Conservation (phyloP, 2,888 invertebrate species). For the Theodoxus fluviatilis region DNA sequence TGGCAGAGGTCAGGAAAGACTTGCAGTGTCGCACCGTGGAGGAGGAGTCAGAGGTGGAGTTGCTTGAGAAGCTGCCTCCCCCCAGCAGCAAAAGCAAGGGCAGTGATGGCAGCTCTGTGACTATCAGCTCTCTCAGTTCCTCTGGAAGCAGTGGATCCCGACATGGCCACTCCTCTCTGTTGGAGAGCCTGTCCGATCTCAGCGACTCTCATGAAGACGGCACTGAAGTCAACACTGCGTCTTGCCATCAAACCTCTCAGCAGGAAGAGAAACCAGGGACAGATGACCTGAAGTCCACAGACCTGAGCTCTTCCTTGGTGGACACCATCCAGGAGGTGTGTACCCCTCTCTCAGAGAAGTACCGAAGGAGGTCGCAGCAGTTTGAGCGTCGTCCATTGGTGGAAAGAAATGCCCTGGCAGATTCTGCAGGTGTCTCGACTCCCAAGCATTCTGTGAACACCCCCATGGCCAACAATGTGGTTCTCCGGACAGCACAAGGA, state of each 20-base stretch:
- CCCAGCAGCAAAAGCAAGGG: constrained; percentile 36
- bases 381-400: too few species aligned
- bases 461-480: constrained; percentile 15
- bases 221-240: too few species aligned
- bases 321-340: constrained; percentile 44
- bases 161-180: neutral
- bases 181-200: neutral
- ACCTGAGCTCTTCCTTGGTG: constrained; percentile 37
- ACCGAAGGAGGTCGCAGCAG: constrained; percentile 10
- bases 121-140: constrained; percentile 7
- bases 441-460: too few species aligned
- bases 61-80: constrained; percentile 10
- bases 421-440: too few species aligned
- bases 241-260: constrained; percentile 30
- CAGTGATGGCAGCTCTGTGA: constrained; percentile 46
- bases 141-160: neutral
- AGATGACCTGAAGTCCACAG: constrained; percentile 18
- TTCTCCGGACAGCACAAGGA: constrained; percentile 41
- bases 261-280: neutral
- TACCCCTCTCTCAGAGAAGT: constrained; percentile 35
- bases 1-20: constrained; percentile 32
- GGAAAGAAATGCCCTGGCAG: too few species aligned
- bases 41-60: too few species aligned
- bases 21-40: too few species aligned
- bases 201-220: constrained; percentile 5